Evolutionary conservation across 1,140 invertebrate genomes (phyloP), one percentile per base, ranked within the genome.

Genomic region (Caerostris extrusa): DNA sequence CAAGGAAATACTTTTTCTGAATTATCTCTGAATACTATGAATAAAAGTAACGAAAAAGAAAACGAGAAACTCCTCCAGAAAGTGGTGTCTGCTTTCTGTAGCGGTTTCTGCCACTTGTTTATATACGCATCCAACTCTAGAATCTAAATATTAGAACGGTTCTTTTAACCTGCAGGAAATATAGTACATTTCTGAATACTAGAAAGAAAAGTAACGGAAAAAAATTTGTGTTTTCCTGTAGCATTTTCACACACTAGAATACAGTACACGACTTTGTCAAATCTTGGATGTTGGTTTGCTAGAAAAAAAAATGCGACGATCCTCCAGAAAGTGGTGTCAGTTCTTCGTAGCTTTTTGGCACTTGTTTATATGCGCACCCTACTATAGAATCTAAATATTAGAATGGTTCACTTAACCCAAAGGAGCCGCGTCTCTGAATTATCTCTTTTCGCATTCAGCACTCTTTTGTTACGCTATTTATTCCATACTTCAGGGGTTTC

Each of bases 381-480:
- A 53, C 71, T 77, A 12, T 10, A 12, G 71, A 77, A 77, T 77
- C 71, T 77, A 77, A 77, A 77, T 77, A 77, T 77, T 34, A 50
- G 8, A 77, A 77, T 50, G 71, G 71, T 77, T 77, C 71, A 77
- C 71, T 77, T 53, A 77, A 77, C 71, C 34, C 71, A 53, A 77
- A 77, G 71, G 71, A 77, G 71, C 50, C 71, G 34, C 8, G 34
- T 12, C 53, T 77, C 71, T 77, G 71, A 77, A 77, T 77, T 77
- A 77, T 77, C 71, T 77, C 71, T 77, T 34, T 34, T 87, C 19
- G 7, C 50, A 60, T 60, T 61, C 85, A 64, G 8, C 58, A 60
- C 19, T 19, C 61, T 64, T 69, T 69, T 87, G 60, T 69, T 55
- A 89, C 60, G 34, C 87, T 69, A 55, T 50, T 89, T 89, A 89